Conservation (phyloP, 2,113 vertebrate genomes). For the Puffinus mauretanicus region DNA sequence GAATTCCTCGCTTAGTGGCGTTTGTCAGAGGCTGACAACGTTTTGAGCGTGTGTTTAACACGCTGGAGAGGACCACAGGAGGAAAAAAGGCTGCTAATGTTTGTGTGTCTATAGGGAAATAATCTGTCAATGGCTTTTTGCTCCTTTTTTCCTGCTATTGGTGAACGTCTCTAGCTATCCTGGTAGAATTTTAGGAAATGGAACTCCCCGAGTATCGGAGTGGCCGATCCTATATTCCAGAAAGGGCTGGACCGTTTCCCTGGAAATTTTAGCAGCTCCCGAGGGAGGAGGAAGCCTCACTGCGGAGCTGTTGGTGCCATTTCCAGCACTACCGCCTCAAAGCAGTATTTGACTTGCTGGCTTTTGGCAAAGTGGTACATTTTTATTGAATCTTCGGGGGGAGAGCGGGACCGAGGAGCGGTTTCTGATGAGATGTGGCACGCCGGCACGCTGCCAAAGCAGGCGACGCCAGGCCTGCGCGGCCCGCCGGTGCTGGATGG, state of each 20-base stretch:
- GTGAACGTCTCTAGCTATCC: not conserved
- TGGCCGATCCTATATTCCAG: accelerated
- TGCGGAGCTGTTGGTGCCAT: accelerated
- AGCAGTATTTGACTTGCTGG: accelerated
- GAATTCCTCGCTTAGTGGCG: accelerated
- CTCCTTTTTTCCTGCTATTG: not conserved
- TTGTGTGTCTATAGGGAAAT: not conserved
- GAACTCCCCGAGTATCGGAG: not conserved
- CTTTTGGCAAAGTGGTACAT: not conserved
- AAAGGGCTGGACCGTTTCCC: not conserved
- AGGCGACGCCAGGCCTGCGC: not conserved
- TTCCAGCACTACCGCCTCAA: not conserved
- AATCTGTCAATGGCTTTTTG: accelerated
- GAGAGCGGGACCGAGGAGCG: not conserved
- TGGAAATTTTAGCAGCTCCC: not conserved
- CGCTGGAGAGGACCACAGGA: not conserved
- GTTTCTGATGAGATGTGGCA: not conserved
- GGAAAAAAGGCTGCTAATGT: not conserved
- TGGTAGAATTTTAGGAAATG: not conserved
- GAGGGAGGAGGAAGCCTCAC: not conserved
- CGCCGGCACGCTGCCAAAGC: not conserved
- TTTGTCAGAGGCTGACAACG: not conserved
- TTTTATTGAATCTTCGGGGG: too few species aligned
- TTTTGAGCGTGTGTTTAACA: accelerated
- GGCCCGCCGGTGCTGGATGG: not conserved